Conservation (phyloP, 2,888 invertebrate genomes). For the Litoditis marina region DNA sequence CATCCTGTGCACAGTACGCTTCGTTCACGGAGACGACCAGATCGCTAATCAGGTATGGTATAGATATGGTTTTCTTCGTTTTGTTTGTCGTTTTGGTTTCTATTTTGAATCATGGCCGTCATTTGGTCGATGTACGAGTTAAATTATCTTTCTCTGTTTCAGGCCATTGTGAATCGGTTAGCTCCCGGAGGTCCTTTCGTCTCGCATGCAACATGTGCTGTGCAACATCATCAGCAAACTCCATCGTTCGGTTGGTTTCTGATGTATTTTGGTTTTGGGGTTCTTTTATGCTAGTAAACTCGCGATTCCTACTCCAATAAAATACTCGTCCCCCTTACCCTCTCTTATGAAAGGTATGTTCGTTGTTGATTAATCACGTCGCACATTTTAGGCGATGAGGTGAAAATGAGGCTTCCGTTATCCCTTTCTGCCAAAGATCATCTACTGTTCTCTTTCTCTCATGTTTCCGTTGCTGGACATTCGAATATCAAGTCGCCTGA, state of each 20-base stretch:
- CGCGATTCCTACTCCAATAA: too few relatives aligned
- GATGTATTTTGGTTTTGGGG: too few relatives aligned
- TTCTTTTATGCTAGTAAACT: too few relatives aligned
- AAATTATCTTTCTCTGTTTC: too few relatives aligned
- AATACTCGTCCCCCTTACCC: too few relatives aligned
- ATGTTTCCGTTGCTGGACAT: conserved; percentile 80
- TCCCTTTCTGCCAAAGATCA: conserved; percentile 83
- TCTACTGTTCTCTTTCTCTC: conserved; percentile 88
- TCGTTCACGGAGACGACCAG: conserved; percentile 70
- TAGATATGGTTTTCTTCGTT: too few relatives aligned
- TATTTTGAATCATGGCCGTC: too few relatives aligned
- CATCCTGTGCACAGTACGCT: conserved; percentile 83
- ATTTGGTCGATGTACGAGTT: too few relatives aligned
- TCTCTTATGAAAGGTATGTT: too few relatives aligned
- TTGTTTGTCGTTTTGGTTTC: conserved; percentile 12
- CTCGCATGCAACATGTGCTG: conserved; percentile 40
- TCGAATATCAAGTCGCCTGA: conserved; percentile 48
- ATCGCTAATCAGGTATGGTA: conserved; percentile 67
- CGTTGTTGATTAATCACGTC: too few relatives aligned
- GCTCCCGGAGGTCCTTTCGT: conserved; percentile 48
- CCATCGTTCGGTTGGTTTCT: conserved; percentile 43
- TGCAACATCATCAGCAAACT: conserved; percentile 59
- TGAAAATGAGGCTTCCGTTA: conserved; percentile 84
- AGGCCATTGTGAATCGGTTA: conserved; percentile 46
- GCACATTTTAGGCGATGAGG: conserved; percentile 63